Evolutionary conservation across 2,888 invertebrate species (phyloP), one percentile per base, ranked within the genome.

Genomic region (Anorthoa munda): DNA sequence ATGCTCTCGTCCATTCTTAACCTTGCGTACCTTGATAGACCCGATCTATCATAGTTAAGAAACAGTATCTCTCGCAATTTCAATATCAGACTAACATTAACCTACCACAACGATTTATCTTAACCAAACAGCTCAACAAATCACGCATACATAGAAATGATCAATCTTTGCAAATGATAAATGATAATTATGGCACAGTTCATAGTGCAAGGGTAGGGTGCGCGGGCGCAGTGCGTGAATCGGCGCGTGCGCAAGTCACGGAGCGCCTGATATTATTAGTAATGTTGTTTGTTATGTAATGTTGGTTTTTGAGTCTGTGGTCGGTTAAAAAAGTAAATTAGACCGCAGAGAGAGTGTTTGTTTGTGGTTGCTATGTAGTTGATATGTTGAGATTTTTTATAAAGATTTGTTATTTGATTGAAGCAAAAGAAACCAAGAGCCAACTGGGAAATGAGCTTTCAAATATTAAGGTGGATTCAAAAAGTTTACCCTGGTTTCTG

Each of bases 211-310:
- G 87, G 88, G 87, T 88, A 86, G 87, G 88, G 87, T 88, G 83
- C 85, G 86, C 82, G 73, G 81, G 79, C 85, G 86, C 84, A 82
- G 82, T 84, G 87, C 88, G 90, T 87, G 83, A 81, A 83, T 53
- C 79, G 84, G 88, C 92, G 92, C 93, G 92, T 91, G 92, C 91
- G 90, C 88, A 75, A 61, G 73, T 87, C 86, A 87, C 86, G 86
- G 74, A 72, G 50, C 66, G 81, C 79, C 84, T 65, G 86, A 84
- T 82, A 66, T 69, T 67, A 74, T 81, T 82, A 80, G 68, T 81
- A 72, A 79, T 66, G 72, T 74, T 82, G 76, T 87, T 82, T 84
- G 86, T 86, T 85, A 75, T 76, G 69, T 82, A 74, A 77, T 75
- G 65, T 80, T 83, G 68, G 80, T 83, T 75, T 83, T 79, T 51